These are phyloP conservation scores for Ectropis crepuscularia DNA, from an alignment of 2,888 invertebrate genomes.

Conservation along the genomic window DNA sequence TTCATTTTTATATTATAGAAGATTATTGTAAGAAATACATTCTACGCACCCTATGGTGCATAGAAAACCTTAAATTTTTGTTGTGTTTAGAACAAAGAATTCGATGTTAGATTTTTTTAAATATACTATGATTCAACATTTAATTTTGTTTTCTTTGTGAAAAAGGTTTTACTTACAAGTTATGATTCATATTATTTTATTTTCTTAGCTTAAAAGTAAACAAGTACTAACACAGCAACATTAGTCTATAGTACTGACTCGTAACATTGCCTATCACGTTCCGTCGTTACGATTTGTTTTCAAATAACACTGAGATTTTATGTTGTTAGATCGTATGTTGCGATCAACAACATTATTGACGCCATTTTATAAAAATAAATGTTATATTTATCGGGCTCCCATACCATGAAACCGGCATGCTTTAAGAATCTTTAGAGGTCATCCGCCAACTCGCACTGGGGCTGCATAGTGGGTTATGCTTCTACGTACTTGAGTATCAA, in stretches of 20 bases:
- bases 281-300: constrained; percentile 30
- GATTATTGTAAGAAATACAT: too few species aligned
- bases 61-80: too few species aligned
- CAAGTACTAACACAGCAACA: constrained; percentile 1
- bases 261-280: constrained; percentile 26
- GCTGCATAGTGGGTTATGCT: too few species aligned
- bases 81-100: too few species aligned
- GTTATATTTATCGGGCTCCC: neutral
- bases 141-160: too few species aligned
- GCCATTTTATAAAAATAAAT: neutral
- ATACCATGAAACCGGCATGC: neutral
- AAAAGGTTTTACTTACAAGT: neutral
- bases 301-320: constrained; percentile 34
- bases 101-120: too few species aligned
- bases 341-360: constrained; percentile 25
- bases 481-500: too few species aligned
- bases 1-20: too few species aligned
- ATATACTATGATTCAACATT: too few species aligned
- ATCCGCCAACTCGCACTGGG: too few species aligned
- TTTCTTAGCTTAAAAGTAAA: constrained; percentile 16
- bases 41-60: too few species aligned
- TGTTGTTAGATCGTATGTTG: constrained; percentile 27
- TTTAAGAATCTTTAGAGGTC: too few species aligned
- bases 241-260: constrained; percentile 13
- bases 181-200: neutral